Base-by-base conservation (phyloP, 2,888 invertebrate genomes). In the Agrotis segetum region DNA sequence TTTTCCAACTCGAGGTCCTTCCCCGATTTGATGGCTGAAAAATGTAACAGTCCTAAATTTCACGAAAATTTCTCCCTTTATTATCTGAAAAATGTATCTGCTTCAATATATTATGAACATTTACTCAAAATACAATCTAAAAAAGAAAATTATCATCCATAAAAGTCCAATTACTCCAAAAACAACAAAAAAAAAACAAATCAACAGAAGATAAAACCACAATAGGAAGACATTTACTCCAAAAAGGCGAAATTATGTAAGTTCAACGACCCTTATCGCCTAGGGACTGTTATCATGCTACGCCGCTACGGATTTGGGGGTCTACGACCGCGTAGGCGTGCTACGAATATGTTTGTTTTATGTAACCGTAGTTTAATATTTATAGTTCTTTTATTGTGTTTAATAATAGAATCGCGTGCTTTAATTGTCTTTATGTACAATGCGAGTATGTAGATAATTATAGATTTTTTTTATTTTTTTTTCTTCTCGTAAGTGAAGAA, bases 251-350 rank as follows among this genome's bases (percentile, higher is more conserved):
- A 70, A 64, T 61, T 61, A 67, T 16, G 53, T 55, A 62, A 71
- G 88, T 84, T 91, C 86, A 86, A 74, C 79, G 89, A 61, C 74
- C 92, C 84, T 86, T 88, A 89, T 84, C 81, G 79, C 79, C 80
- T 81, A 82, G 87, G 87, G 88, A 81, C 59, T 74, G 77, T 84
- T 87, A 84, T 84, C 84, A 79, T 19, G 80, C 85, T 86, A 86
- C 86, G 86, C 80, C 19, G 90, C 89, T 89, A 89, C 92, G 89
- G 34, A 75, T 84, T 86, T 73, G 87, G 83, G 74, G 90, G 88
- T 89, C 87, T 84, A 79, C 64, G 88, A 69, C 89, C 89, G 82
- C 89, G 91, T 84, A 86, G 85, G 81, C 85, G 82, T 87, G 82
- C 83, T 87, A 88, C 87, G 84, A 77, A 77, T 76, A 64, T 53